phyloP scores from a whole-genome alignment of 1,140 invertebrate genomes.

The Doryteuthis pealeii region DNA sequence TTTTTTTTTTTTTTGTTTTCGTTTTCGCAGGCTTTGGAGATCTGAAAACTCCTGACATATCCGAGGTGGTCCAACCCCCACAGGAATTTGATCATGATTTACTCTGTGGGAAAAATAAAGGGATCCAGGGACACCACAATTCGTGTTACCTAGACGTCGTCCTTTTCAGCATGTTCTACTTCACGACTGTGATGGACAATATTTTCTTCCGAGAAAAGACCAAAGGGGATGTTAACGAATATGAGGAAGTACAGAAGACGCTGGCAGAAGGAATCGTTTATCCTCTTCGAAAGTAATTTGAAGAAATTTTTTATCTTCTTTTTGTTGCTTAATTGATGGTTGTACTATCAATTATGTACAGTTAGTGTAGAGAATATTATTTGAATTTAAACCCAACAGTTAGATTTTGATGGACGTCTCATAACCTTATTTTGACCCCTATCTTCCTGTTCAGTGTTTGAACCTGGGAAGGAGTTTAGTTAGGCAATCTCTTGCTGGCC shows the following conservation, averaged over 20 bases:
- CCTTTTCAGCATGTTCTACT: constrained; percentile 95
- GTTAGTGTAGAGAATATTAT: too few relatives aligned
- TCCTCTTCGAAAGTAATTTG: constrained; percentile 75
- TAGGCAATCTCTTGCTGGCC: too few relatives aligned
- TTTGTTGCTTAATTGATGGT: not conserved
- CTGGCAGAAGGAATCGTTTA: constrained; percentile 95
- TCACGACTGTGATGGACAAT: constrained; percentile 90
- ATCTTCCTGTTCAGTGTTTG: too few relatives aligned
- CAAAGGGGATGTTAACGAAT: constrained; percentile 77
- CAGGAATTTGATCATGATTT: constrained; percentile 24
- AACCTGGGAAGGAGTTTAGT: too few relatives aligned
- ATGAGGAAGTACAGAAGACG: constrained; percentile 83
- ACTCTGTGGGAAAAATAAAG: constrained; percentile 63
- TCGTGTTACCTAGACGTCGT: constrained; percentile 97
- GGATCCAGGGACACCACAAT: constrained; percentile 97
- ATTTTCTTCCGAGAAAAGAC: constrained; percentile 75
- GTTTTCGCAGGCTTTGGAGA: constrained; percentile 60
- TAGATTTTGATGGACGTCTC: too few relatives aligned
- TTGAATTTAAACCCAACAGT: too few relatives aligned
- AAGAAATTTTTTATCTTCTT: not conserved
- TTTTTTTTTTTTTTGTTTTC: not conserved
- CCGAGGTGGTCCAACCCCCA: constrained; percentile 78
- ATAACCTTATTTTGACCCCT: too few relatives aligned
- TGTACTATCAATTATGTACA: too few relatives aligned
- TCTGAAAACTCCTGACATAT: constrained; percentile 75